Evolutionary conservation across 1,140 invertebrate genomes (phyloP).

Genomic region (Panagrolaimus sp.): DNA sequence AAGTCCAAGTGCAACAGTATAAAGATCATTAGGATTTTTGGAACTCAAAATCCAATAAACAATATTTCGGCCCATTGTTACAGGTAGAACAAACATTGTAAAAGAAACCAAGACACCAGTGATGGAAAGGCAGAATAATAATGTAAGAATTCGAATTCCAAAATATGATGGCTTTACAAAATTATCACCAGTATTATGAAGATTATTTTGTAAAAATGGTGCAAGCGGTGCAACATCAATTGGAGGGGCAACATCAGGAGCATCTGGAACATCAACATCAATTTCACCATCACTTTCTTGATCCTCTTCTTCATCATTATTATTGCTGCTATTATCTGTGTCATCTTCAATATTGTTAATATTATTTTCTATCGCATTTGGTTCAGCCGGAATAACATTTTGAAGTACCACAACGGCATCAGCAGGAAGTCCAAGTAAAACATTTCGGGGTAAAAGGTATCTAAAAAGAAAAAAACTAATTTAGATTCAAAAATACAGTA

Average conservation of each 20-base stretch:
- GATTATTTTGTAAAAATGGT: neutral
- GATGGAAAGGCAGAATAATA: constrained; percentile 75
- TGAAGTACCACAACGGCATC: constrained; percentile 9
- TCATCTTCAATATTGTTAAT: constrained; percentile 23
- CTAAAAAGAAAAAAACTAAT: constrained; percentile 19
- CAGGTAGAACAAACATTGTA: constrained; percentile 76
- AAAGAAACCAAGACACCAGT: constrained; percentile 78
- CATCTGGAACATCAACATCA: neutral
- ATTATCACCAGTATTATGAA: constrained; percentile 34
- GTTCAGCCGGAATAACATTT: neutral
- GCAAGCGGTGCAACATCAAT: neutral
- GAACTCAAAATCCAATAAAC: constrained; percentile 29
- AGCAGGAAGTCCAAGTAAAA: constrained; percentile 22
- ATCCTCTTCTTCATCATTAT: constrained; percentile 25
- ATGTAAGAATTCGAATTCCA: constrained; percentile 69
- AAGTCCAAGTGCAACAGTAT: constrained; percentile 85
- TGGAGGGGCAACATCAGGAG: neutral
- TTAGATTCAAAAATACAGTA: constrained; percentile 8
- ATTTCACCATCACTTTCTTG: constrained; percentile 25
- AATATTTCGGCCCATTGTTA: constrained; percentile 49
- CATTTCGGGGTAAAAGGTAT: constrained; percentile 19
- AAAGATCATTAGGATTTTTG: constrained; percentile 73
- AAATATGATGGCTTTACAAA: constrained; percentile 67
- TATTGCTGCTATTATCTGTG: constrained; percentile 15
- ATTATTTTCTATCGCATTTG: constrained; percentile 8